Evolutionary conservation across 2,113 vertebrate species (phyloP).

Genomic region (Cisticola juncidis): DNA sequence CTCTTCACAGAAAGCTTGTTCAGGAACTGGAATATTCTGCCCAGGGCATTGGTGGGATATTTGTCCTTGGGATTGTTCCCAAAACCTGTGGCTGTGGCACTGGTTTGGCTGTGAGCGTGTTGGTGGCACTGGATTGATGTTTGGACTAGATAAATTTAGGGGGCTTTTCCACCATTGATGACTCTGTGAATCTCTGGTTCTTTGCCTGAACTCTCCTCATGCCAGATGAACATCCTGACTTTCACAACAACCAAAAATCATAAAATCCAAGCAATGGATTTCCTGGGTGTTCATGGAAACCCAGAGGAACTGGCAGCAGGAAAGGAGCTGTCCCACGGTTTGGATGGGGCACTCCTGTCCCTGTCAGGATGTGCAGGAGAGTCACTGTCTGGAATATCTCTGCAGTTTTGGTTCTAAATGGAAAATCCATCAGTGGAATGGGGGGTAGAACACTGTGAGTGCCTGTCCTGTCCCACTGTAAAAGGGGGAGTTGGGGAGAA

Average conservation of each 20-base stretch:
- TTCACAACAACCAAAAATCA: not conserved
- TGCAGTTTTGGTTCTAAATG: not conserved
- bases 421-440: not conserved
- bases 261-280: no score
- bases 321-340: not conserved
- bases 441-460: not conserved
- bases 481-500: not conserved
- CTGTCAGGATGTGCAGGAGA: not conserved
- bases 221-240: not conserved
- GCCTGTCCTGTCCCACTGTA: not conserved
- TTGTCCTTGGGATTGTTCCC: not conserved
- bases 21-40: not conserved
- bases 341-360: not conserved
- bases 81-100: fast-evolving
- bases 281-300: not conserved
- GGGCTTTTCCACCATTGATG: not conserved
- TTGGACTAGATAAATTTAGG: not conserved
- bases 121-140: not conserved
- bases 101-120: fast-evolving
- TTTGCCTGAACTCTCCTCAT: not conserved
- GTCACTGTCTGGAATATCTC: not conserved
- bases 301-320: not conserved
- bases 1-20: not conserved
- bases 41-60: not conserved
- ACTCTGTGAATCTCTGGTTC: not conserved